phyloP scores from a whole-genome alignment of 1,140 invertebrate species.

The Drosophila tristis region DNA sequence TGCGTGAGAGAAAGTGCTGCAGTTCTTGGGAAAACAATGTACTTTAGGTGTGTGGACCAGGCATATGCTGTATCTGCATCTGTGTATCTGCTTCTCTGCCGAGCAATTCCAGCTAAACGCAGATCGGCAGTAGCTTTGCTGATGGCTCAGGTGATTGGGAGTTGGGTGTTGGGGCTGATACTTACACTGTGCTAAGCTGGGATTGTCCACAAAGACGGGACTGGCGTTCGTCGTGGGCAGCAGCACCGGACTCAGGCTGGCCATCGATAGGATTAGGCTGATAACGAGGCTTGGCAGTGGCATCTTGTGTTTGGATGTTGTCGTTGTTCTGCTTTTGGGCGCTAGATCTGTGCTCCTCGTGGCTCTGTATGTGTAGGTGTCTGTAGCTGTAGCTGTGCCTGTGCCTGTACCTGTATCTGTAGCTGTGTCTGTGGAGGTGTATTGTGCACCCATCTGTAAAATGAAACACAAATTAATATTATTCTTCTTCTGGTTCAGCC shows the following conservation, averaged over 20 bases:
- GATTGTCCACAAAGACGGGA: conserved; percentile 83
- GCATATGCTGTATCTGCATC: conserved; percentile 34
- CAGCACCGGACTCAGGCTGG: conserved; percentile 53
- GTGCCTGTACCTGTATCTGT: conserved; percentile 23
- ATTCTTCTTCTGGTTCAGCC: conserved; percentile 1
- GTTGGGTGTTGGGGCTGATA: conserved; percentile 22
- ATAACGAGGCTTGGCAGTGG: conserved; percentile 41
- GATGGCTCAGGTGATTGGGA: not conserved
- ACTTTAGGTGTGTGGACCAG: conserved; percentile 7
- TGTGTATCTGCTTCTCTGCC: conserved; percentile 5
- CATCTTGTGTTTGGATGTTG: conserved; percentile 22
- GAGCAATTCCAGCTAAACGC: conserved; percentile 42
- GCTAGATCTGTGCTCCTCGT: conserved; percentile 26
- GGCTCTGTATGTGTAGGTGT: conserved; percentile 35
- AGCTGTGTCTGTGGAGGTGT: conserved; percentile 28
- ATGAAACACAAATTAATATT: conserved; percentile 4
- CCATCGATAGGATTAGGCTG: conserved; percentile 50
- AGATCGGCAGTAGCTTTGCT: conserved; percentile 33
- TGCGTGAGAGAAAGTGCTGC: conserved; percentile 79
- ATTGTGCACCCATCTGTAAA: conserved; percentile 70
- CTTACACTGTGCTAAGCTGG: conserved; percentile 84
- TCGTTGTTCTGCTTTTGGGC: conserved; percentile 27
- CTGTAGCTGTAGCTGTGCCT: conserved; percentile 30
- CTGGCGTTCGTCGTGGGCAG: conserved; percentile 51
- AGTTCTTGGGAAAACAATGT: conserved; percentile 64